These are phyloP conservation scores for Heliconius erato DNA, from an alignment of 2,888 invertebrate species.

Conservation along the genomic window DNA sequence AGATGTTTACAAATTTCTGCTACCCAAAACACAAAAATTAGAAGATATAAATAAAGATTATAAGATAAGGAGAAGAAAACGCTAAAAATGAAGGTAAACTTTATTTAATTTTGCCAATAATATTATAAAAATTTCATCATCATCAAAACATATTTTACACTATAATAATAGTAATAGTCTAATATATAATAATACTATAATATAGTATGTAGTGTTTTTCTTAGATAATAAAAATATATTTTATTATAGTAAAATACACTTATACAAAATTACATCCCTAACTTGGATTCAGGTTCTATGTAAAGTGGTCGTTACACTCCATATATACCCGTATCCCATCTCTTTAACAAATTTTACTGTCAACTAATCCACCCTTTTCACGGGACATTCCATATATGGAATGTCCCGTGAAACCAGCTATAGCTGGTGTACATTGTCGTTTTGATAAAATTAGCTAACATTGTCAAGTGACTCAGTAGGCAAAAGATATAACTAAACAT, in stretches of 20 bases:
- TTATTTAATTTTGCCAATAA: background rate
- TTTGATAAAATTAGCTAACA: background rate
- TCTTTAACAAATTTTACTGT: conserved; percentile 85
- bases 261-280: background rate
- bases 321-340: conserved; percentile 68
- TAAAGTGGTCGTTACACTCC: conserved; percentile 61
- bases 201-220: too few species aligned
- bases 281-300: conserved; percentile 54
- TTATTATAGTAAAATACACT: background rate
- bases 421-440: conserved; percentile 41
- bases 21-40: too few species aligned
- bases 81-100: background rate
- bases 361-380: conserved; percentile 81
- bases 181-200: background rate
- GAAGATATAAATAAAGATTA: too few species aligned
- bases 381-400: conserved; percentile 60
- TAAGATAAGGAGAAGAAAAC: too few species aligned
- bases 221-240: too few species aligned
- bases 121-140: background rate
- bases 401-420: too few species aligned
- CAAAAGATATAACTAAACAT: background rate
- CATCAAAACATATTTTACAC: background rate
- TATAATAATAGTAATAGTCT: background rate
- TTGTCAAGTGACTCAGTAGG: background rate
- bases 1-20: too few species aligned